Evolutionary conservation across 2,113 vertebrate genomes (phyloP), one percentile per base, ranked within the genome.

Genomic region (Corythornis cristatus): DNA sequence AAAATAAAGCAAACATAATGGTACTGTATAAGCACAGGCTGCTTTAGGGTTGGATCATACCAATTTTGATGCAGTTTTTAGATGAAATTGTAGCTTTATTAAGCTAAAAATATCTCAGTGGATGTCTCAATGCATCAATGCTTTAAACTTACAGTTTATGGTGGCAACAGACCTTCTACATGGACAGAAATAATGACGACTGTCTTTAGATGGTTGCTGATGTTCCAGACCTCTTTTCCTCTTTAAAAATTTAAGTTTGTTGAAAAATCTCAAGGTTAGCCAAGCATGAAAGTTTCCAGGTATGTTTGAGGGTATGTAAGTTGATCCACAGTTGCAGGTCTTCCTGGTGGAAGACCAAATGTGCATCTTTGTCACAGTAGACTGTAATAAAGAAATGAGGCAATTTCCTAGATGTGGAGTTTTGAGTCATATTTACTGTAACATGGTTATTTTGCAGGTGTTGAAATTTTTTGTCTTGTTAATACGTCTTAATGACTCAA

Each of bases 221-320:
- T 46, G 22, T 78, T 92, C 37, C 46, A 88, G 33, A 76, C 37
- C 43, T 71, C 3, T 71, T 83, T 64, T 90, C 85, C 22, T 54
- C 31, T 75, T 80, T 88, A 78, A 66, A 71, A 73, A 83, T 22
- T 45, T 7, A 42, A 1, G 22, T 72, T 90, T 87, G 64, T 45
- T 71, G 45, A 89, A 85, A 92, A 86, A 78, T 67, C 31, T 72
- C 31, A 72, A 31, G 40, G 33, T 78, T 91, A 88, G 22, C 22
- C 50, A 90, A 87, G 72, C 33, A 53, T 60, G 64, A 89, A 90
- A 37, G 22, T 93, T 93, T 87, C 53, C 54, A 88, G 65, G 75
- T 94, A 88, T 93, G 84, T 29, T 71, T 87, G 64, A 68, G 62
- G 45, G 48, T 73, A 46, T 51, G 57, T 81, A 83, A 93, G 45